Evolutionary conservation across 30 jellyfish, hydroid and myxozoan species (phyloP).

Genomic region (Cassiopea xamachana): DNA sequence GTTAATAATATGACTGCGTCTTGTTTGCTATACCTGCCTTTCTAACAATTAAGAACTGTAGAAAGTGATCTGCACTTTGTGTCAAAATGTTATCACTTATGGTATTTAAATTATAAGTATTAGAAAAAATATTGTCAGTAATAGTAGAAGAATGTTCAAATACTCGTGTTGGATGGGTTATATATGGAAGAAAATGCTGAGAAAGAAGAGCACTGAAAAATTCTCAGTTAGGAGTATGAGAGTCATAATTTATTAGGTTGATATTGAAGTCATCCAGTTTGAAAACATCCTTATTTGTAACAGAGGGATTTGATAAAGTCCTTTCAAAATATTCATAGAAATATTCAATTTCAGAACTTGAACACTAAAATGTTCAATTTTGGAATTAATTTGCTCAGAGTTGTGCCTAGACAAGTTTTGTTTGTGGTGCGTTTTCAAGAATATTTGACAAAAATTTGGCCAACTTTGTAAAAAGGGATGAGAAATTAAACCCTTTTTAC

Average conservation of each 20-base stretch:
- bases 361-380: neutral
- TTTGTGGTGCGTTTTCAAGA: no score
- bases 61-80: neutral
- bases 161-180: neutral
- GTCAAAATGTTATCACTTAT: neutral
- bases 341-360: neutral
- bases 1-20: neutral
- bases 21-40: neutral
- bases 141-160: conserved; percentile 22
- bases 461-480: no score
- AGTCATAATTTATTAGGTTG: no score
- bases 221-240: neutral
- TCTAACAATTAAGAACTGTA: no score
- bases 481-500: no score
- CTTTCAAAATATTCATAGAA: neutral
- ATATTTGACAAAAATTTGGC: no score
- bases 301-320: neutral
- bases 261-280: no score
- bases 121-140: conserved; percentile 16
- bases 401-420: no score
- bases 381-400: no score
- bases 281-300: neutral
- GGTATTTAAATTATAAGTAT: neutral
- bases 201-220: conserved; percentile 34
- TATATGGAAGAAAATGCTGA: conserved; percentile 26